These are phyloP conservation scores for Hemicordylus capensis DNA, from an alignment of 2,113 vertebrate genomes.

Conservation along the genomic window DNA sequence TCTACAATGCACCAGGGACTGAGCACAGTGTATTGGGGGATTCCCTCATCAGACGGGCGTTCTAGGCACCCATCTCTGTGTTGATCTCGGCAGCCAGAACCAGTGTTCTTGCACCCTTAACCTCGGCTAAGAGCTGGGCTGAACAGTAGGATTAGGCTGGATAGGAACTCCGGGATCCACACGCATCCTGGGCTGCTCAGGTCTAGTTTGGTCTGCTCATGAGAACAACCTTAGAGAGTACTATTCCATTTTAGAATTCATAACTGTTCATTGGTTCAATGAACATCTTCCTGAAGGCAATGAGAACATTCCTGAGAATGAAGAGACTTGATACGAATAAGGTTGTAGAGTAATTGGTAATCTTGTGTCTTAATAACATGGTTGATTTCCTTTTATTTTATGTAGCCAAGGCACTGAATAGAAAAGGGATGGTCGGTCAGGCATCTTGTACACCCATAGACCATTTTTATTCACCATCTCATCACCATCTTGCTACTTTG, in stretches of 20 bases:
- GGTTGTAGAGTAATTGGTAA: not conserved
- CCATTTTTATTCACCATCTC: not conserved
- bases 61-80: too few relatives aligned
- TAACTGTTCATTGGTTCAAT: not conserved
- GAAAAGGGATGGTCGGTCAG: not conserved
- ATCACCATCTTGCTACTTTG: not conserved
- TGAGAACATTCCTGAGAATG: not conserved
- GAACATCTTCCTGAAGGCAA: not conserved
- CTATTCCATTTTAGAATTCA: not conserved
- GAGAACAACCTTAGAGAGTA: not conserved
- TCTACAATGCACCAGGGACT: too few relatives aligned
- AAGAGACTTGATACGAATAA: not conserved
- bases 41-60: too few relatives aligned
- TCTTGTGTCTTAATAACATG: not conserved
- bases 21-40: too few relatives aligned
- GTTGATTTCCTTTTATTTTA: not conserved
- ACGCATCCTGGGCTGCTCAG: too few relatives aligned
- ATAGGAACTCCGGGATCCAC: too few relatives aligned
- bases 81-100: too few relatives aligned
- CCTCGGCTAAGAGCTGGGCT: too few relatives aligned
- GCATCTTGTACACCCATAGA: not conserved
- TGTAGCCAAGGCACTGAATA: not conserved
- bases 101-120: too few relatives aligned
- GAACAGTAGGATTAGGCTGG: too few relatives aligned
- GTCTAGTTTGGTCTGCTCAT: too few relatives aligned